A percentile compares a stretch with the other conserved stretches of the same genome.
These are phyloP conservation scores for Ptycholaimellus sp. DNA, from an alignment of 2,888 invertebrate genomes.

Conservation along the genomic window DNA sequence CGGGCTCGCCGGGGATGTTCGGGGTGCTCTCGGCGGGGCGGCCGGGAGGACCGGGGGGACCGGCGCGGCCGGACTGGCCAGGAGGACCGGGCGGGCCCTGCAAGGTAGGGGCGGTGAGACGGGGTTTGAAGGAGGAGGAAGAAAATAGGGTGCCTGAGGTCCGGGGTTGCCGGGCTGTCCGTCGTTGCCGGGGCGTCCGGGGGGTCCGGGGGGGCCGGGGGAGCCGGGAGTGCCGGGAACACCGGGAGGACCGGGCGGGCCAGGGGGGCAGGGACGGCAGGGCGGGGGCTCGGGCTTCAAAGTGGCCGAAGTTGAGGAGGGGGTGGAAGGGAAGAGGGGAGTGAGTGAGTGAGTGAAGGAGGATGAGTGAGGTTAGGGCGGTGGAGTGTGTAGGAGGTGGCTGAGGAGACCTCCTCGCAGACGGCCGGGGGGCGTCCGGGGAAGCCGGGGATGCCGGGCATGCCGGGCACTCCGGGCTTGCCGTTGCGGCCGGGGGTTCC, in stretches of 20 bases:
- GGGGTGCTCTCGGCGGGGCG: slow-evolving; percentile 23
- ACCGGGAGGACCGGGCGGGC: slow-evolving; percentile 10
- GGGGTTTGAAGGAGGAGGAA: too few relatives aligned
- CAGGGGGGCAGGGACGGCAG: too few relatives aligned
- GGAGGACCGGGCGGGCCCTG: slow-evolving; percentile 19
- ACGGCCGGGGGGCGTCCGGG: slow-evolving; percentile 15
- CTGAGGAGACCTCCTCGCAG: slow-evolving; percentile 16
- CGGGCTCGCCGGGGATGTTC: slow-evolving; percentile 23
- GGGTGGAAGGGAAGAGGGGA: too few relatives aligned
- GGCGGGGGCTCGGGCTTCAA: too few relatives aligned
- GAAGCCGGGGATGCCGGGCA: slow-evolving; percentile 14
- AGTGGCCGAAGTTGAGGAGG: too few relatives aligned
- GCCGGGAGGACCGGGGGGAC: slow-evolving; percentile 22
- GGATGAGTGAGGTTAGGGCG: slow-evolving; percentile 1
- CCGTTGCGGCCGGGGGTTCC: slow-evolving; percentile 21
- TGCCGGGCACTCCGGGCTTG: slow-evolving; percentile 15
- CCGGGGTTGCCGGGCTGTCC: slow-evolving; percentile 1
- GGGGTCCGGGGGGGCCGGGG: slow-evolving; percentile 1
- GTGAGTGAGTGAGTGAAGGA: too few relatives aligned
- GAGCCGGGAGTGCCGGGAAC: background rate
- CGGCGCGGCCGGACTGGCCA: slow-evolving; percentile 19
- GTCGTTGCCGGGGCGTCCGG: slow-evolving; percentile 2
- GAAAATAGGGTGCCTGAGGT: too few relatives aligned
- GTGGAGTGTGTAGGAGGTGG: background rate
- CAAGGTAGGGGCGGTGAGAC: too few relatives aligned